Evolutionary conservation across 2,888 invertebrate species (phyloP), one percentile per base, ranked within the genome.

Genomic region (Trissonchulus latispiculum): DNA sequence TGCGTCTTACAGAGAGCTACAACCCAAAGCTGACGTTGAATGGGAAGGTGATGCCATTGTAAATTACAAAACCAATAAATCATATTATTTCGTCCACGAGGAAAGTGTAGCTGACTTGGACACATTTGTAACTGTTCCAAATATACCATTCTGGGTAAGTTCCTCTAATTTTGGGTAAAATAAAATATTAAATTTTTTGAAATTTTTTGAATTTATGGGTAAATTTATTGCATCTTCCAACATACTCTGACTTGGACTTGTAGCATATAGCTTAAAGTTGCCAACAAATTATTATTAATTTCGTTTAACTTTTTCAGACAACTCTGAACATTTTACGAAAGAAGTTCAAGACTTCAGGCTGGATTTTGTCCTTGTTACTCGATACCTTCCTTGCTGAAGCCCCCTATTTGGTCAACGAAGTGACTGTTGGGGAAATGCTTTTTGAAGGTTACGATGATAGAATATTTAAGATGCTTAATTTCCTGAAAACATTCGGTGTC

Each of bases 111-210:
- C 31, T n/a, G 36, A 33, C 36, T 36, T 36, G n/a, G 69, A 68
- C 33, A 3, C 35, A 3, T 2, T 3, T 32, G 69, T 68, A n/a
- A 33, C 35, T n/a, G 33, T 68, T 8, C 69, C 69, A 23, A 68
- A 68, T 68, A 33, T 68, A 35, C 69, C 69, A 3, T 68, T 35
- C 36, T 68, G 33, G 33, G 69, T 68, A 23, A 68, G 69, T 33
- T 23, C 8, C 48, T 48, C n/a, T n/a, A n/a, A n/a, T n/a, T n/a
- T n/a, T n/a, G n/a, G n/a, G n/a, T n/a, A n/a, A n/a, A n/a, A n/a
- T n/a, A n/a, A n/a, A n/a, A n/a, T n/a, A n/a, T n/a, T n/a, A n/a
- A n/a, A n/a, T n/a, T n/a, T n/a, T n/a, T n/a, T n/a, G n/a, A n/a
- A n/a, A n/a, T n/a, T n/a, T n/a, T n/a, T n/a, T n/a, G n/a, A n/a